Percentiles rank a stretch among this genome's conserved stretches.
phyloP scores from a whole-genome alignment of 2,113 vertebrate genomes.

The Gasterosteus aculeatus region DNA sequence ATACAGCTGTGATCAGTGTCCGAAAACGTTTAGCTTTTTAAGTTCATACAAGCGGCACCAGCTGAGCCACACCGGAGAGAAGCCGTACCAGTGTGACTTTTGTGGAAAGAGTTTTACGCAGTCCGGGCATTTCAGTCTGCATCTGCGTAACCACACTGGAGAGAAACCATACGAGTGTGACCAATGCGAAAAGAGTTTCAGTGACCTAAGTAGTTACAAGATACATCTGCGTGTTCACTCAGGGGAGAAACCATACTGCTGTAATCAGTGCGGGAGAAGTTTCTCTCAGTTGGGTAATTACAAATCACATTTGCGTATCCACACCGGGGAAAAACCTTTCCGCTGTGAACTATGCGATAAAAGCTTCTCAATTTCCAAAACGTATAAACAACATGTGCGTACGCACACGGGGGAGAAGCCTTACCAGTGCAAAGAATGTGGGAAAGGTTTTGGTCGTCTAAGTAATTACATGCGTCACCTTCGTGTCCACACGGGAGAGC shows the following conservation, averaged over 20 bases:
- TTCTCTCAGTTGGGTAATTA: constrained; percentile 48
- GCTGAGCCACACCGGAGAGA: constrained; percentile 55
- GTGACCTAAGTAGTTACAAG: constrained; percentile 37
- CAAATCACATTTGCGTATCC: constrained; percentile 47
- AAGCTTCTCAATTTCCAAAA: constrained; percentile 48
- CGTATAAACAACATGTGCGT: constrained; percentile 37
- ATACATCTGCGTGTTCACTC: constrained; percentile 49
- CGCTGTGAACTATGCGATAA: constrained; percentile 42
- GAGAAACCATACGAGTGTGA: constrained; percentile 44
- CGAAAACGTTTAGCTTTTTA: constrained; percentile 50
- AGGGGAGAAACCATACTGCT: constrained; percentile 48
- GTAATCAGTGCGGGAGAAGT: constrained; percentile 43
- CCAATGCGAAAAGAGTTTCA: constrained; percentile 42
- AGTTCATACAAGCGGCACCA: constrained; percentile 55
- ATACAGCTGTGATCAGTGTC: constrained; percentile 53
- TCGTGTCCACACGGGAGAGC: constrained; percentile 48
- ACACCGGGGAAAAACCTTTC: constrained; percentile 45
- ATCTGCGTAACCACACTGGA: constrained; percentile 52
- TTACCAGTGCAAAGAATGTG: constrained; percentile 42
- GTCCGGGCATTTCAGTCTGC: constrained; percentile 45
- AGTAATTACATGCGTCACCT: constrained; percentile 47
- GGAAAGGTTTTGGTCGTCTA: constrained; percentile 34
- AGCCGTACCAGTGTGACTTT: constrained; percentile 58
- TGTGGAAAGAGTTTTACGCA: constrained; percentile 57
- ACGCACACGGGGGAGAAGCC: constrained; percentile 50